Evolutionary conservation across 2,113 vertebrate species (phyloP).

Genomic region (Gadus chalcogrammus): DNA sequence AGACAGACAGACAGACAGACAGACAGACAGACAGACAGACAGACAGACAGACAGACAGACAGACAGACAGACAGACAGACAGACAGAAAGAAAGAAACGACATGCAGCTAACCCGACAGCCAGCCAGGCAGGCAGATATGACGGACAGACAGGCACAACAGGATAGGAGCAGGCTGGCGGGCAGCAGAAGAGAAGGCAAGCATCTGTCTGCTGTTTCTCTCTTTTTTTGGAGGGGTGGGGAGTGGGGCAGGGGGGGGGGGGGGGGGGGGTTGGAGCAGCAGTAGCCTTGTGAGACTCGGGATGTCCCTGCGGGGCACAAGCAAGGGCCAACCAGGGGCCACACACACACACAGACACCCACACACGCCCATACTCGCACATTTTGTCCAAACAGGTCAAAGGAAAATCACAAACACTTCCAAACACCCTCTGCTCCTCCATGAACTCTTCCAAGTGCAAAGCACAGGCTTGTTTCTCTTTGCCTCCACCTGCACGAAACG

Average conservation of each 20-base stretch:
- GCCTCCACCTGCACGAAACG: too few species aligned
- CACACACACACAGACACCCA: too few species aligned
- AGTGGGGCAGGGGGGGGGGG: constrained; percentile 44
- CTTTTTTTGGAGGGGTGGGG: constrained; percentile 33
- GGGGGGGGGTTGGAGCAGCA: constrained; percentile 57
- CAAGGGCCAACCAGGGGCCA: constrained; percentile 33
- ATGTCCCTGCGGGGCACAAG: constrained; percentile 45
- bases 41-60: too few species aligned
- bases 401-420: constrained; percentile 40
- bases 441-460: too few species aligned
- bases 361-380: neutral
- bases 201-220: too few species aligned
- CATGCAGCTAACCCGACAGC: too few species aligned
- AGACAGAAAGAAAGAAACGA: too few species aligned
- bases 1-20: too few species aligned
- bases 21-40: too few species aligned
- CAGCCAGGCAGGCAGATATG: too few species aligned
- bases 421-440: constrained; percentile 37
- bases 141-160: neutral
- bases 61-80: too few species aligned
- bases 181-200: constrained; percentile 29
- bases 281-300: constrained; percentile 55
- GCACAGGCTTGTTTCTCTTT: too few species aligned
- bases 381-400: constrained; percentile 49
- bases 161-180: constrained; percentile 37